These are phyloP conservation scores for Tachuris rubrigastra DNA, from an alignment of 2,113 vertebrate species.

Conservation along the genomic window DNA sequence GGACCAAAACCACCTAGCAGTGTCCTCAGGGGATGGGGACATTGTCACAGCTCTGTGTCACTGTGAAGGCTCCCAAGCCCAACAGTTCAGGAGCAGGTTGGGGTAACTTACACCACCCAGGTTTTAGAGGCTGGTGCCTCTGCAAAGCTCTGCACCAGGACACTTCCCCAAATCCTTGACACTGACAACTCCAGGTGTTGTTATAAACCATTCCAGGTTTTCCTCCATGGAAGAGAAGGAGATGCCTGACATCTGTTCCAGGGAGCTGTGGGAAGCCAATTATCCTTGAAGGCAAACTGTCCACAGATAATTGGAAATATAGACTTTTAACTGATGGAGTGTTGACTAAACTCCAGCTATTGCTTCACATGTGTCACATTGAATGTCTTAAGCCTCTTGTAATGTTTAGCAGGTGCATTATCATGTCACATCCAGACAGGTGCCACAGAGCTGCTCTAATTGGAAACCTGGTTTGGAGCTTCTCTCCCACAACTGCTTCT, in stretches of 20 bases:
- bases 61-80: neutral
- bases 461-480: neutral
- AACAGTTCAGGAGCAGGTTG: neutral
- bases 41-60: neutral
- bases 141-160: neutral
- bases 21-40: too few species aligned
- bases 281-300: conserved; percentile 61
- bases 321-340: conserved; percentile 61
- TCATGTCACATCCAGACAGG: conserved; percentile 45
- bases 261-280: conserved; percentile 66
- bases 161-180: neutral
- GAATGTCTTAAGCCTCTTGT: conserved; percentile 16
- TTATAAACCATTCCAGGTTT: neutral
- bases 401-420: conserved; percentile 55
- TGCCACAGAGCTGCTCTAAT: neutral
- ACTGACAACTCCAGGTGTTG: neutral
- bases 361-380: conserved; percentile 28
- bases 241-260: conserved; percentile 6
- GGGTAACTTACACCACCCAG: neutral
- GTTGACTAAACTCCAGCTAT: conserved; percentile 56
- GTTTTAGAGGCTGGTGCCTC: neutral
- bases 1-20: neutral
- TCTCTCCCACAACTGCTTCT: neutral
- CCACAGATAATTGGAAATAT: conserved; percentile 61
- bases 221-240: neutral